phyloP scores from a whole-genome alignment of 2,888 invertebrate species.

The Melanargia galathea region DNA sequence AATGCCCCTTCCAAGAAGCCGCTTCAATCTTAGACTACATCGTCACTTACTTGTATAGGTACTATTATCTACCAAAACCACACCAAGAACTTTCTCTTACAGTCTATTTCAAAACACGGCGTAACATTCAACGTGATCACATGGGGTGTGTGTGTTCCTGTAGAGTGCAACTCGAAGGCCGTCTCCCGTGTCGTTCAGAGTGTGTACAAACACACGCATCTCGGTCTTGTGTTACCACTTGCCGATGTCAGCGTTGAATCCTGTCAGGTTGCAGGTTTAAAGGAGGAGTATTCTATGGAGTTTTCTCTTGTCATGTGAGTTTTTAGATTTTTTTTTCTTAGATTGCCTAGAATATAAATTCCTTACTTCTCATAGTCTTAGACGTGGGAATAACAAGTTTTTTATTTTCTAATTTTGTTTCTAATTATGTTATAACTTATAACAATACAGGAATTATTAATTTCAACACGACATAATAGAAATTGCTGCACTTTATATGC shows the following conservation, averaged over 20 bases:
- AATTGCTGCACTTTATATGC: too few relatives aligned
- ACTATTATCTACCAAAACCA: too few relatives aligned
- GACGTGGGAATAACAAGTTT: too few relatives aligned
- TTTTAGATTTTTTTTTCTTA: background rate
- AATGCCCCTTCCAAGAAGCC: too few relatives aligned
- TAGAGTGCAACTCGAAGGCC: constrained; percentile 45
- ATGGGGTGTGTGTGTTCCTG: constrained; percentile 53
- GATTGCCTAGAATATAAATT: too few relatives aligned
- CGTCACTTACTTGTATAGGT: background rate
- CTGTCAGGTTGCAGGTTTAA: constrained; percentile 23
- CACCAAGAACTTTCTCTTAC: too few relatives aligned
- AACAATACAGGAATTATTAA: too few relatives aligned
- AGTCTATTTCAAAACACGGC: constrained; percentile 45
- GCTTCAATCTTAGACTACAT: too few relatives aligned
- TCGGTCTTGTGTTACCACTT: constrained; percentile 30
- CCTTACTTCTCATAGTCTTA: too few relatives aligned
- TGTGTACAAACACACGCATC: constrained; percentile 44
- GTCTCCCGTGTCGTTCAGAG: constrained; percentile 45
- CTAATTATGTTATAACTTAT: too few relatives aligned
- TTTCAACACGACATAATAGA: too few relatives aligned
- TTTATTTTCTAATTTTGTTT: too few relatives aligned
- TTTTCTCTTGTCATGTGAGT: constrained; percentile 1
- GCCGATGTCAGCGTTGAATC: constrained; percentile 6
- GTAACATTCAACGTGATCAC: constrained; percentile 44
- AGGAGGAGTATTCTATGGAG: background rate